Evolutionary conservation across 37 sponge, comb jelly and placozoan species (phyloP).

Genomic region (Geodia barretti): DNA sequence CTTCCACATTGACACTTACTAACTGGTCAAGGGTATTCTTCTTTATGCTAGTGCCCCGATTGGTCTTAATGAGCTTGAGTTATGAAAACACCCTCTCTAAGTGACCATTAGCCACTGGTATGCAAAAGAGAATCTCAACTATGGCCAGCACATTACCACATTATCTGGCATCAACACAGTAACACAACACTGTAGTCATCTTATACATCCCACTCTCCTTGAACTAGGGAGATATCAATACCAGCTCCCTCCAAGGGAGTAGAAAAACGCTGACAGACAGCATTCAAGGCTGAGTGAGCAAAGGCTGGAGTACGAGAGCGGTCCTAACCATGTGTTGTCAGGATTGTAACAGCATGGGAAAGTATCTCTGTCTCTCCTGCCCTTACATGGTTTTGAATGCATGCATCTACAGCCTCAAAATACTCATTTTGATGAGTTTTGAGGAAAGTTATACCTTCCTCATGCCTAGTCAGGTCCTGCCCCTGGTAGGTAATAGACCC

Average conservation of each 20-base stretch:
- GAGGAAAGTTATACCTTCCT: slow-evolving; percentile 3
- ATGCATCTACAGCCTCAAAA: slow-evolving; percentile 9
- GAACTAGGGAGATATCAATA: slow-evolving; percentile 7
- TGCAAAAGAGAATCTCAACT: slow-evolving; percentile 51
- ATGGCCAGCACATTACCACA: slow-evolving; percentile 54
- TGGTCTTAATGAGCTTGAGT: slow-evolving; percentile 53
- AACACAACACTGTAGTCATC: slow-evolving; percentile 48
- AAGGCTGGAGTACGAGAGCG: slow-evolving; percentile 22
- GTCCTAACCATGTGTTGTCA: slow-evolving; percentile 69
- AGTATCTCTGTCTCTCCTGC: slow-evolving; percentile 35
- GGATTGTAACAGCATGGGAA: slow-evolving; percentile 26
- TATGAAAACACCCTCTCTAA: slow-evolving; percentile 60
- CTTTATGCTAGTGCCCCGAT: slow-evolving; percentile 43
- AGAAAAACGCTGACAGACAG: slow-evolving; percentile 22
- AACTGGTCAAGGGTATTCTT: slow-evolving; percentile 63
- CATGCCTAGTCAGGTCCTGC: background rate
- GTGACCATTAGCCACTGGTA: slow-evolving; percentile 65
- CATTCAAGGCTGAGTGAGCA: slow-evolving; percentile 43
- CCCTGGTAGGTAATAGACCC: no score
- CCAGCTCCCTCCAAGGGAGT: slow-evolving; percentile 49
- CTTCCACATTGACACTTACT: slow-evolving; percentile 56
- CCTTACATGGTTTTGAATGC: slow-evolving; percentile 25
- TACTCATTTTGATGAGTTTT: slow-evolving; percentile 18
- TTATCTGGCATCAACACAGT: slow-evolving; percentile 37
- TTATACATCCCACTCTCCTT: slow-evolving; percentile 72